Evolutionary conservation across 92 coral and sea anemone genomes (phyloP).

Genomic region (Desmophyllum pertusum): DNA sequence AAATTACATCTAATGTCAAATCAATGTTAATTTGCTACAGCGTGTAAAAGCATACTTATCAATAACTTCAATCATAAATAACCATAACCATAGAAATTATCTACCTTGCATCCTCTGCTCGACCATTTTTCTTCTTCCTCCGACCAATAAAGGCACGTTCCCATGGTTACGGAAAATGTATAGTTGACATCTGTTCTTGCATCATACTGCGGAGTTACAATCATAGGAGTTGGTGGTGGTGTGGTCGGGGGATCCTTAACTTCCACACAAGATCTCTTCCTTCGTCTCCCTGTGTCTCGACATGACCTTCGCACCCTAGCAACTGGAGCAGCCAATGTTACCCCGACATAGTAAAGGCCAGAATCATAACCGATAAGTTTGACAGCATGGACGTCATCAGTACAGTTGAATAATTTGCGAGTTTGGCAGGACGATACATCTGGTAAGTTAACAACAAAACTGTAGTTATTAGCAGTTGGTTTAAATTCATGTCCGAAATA

Average conservation of each 20-base stretch:
- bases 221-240: conserved; percentile 61
- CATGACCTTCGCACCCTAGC: conserved; percentile 27
- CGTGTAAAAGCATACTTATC: too few relatives aligned
- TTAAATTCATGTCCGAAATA: conserved; percentile 37
- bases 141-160: conserved; percentile 81
- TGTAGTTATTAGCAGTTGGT: conserved; percentile 48
- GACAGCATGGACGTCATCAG: conserved; percentile 6
- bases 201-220: conserved; percentile 60
- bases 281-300: background rate
- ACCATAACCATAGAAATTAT: background rate
- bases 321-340: background rate
- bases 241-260: conserved; percentile 78
- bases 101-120: conserved; percentile 79
- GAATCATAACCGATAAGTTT: conserved; percentile 3
- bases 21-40: background rate
- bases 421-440: conserved; percentile 39
- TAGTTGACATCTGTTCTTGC: conserved; percentile 64
- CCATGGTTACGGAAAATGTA: conserved; percentile 55
- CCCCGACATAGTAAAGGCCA: conserved; percentile 30
- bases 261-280: conserved; percentile 64
- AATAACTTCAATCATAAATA: too few relatives aligned
- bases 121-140: conserved; percentile 70
- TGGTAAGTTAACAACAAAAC: conserved; percentile 26
- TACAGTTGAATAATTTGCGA: background rate
- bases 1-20: too few relatives aligned